Evolutionary conservation across 2,888 invertebrate genomes (phyloP).

Genomic region (Calameuta filiformis): DNA sequence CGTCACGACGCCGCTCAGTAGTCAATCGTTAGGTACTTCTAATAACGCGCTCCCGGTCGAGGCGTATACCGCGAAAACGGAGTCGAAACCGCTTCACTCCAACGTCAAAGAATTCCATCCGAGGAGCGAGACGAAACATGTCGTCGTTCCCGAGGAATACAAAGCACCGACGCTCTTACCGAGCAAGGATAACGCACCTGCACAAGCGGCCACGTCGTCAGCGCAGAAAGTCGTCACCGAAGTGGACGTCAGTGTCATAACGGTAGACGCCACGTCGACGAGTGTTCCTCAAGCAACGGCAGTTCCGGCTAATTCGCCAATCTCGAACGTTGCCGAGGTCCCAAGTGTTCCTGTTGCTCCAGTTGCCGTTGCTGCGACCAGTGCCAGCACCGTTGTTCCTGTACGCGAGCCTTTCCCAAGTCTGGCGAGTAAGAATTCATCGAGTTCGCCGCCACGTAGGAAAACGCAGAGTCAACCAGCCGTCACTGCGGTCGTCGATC

Average conservation of each 20-base stretch:
- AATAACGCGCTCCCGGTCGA: slow-evolving; percentile 35
- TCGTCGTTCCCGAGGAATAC: slow-evolving; percentile 37
- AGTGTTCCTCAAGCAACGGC: slow-evolving; percentile 25
- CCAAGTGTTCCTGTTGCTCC: slow-evolving; percentile 31
- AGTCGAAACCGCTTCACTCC: slow-evolving; percentile 50
- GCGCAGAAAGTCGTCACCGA: slow-evolving; percentile 24
- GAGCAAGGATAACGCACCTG: slow-evolving; percentile 45
- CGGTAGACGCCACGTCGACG: slow-evolving; percentile 36
- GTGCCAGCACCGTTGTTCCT: slow-evolving; percentile 36
- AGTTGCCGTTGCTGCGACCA: slow-evolving; percentile 36
- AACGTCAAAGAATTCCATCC: slow-evolving; percentile 52
- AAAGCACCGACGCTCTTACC: slow-evolving; percentile 30
- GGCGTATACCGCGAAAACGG: slow-evolving; percentile 23
- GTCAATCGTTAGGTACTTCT: slow-evolving; percentile 33
- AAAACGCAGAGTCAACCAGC: slow-evolving; percentile 44
- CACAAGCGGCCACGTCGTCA: slow-evolving; percentile 56
- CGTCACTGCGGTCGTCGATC: slow-evolving; percentile 27
- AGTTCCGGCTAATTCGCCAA: slow-evolving; percentile 22
- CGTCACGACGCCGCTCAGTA: slow-evolving; percentile 43
- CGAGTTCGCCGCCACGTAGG: slow-evolving; percentile 53
- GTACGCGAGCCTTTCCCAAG: slow-evolving; percentile 26
- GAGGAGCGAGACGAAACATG: slow-evolving; percentile 44
- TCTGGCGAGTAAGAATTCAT: slow-evolving; percentile 34
- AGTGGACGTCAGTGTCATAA: slow-evolving; percentile 24
- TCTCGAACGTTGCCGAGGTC: slow-evolving; percentile 34